phyloP scores from a whole-genome alignment of 2,888 invertebrate genomes.

The Tetropium fuscum region DNA sequence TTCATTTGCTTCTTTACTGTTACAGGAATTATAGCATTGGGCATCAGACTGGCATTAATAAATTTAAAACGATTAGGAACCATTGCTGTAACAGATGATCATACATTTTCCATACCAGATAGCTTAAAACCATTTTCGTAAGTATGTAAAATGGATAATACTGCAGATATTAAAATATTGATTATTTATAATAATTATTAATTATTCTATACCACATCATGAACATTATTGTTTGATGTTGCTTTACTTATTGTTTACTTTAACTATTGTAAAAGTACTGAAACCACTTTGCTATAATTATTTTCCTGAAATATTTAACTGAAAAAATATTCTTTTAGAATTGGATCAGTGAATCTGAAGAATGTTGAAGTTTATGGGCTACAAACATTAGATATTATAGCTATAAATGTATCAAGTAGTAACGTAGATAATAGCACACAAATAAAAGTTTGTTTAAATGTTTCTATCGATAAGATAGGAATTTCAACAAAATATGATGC shows the following conservation, averaged over 20 bases:
- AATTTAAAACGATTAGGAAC: constrained; percentile 11
- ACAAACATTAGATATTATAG: neutral
- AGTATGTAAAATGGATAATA: neutral
- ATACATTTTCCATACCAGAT: constrained; percentile 3
- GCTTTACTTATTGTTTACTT: too few species aligned
- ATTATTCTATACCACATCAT: too few species aligned
- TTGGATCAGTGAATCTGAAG: neutral
- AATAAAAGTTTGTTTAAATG: constrained; percentile 12
- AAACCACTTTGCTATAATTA: too few species aligned
- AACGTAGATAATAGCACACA: neutral
- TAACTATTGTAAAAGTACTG: too few species aligned
- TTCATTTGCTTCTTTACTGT: too few species aligned
- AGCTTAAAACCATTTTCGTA: constrained; percentile 4
- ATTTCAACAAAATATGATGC: constrained; percentile 29
- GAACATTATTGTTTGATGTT: too few species aligned
- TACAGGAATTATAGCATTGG: constrained; percentile 11
- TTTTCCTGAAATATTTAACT: too few species aligned
- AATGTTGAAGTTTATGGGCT: constrained; percentile 1
- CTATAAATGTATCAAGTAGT: constrained; percentile 8
- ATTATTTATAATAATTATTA: too few species aligned
- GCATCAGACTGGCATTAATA: constrained; percentile 9
- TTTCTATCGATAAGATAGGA: constrained; percentile 14
- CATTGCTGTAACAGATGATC: constrained; percentile 1
- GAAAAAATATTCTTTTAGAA: too few species aligned
- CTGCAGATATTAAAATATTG: too few species aligned